These are phyloP conservation scores for Siniperca undulata DNA, from an alignment of 2,797 vertebrate species.

Conservation along the genomic window DNA sequence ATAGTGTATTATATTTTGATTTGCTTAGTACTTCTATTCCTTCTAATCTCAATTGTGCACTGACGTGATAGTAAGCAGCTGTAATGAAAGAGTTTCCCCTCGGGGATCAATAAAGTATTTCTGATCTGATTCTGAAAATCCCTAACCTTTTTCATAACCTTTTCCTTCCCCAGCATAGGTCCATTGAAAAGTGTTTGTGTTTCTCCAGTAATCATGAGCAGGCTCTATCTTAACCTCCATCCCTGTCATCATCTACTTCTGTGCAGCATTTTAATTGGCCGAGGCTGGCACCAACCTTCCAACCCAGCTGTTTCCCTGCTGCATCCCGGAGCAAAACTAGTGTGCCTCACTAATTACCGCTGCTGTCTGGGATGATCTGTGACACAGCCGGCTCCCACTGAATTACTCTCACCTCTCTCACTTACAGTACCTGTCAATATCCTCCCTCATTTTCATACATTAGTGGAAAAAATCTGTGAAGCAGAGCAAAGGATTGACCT, in stretches of 20 bases:
- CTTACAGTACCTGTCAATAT: conserved; percentile 65
- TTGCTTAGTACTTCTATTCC: too few species aligned
- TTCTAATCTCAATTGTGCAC: too few species aligned
- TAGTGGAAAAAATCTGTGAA: conserved; percentile 52
- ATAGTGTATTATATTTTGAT: too few species aligned
- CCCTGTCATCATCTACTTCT: conserved; percentile 49
- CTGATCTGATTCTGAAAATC: background rate
- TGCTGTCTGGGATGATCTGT: conserved; percentile 67
- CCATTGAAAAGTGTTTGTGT: conserved; percentile 27
- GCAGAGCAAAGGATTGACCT: conserved; percentile 58
- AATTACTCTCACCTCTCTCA: conserved; percentile 60
- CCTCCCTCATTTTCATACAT: conserved; percentile 64
- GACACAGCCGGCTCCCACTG: conserved; percentile 43
- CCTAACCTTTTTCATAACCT: background rate
- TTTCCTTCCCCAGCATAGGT: background rate
- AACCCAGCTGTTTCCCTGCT: conserved; percentile 61
- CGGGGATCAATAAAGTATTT: too few species aligned
- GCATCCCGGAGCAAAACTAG: conserved; percentile 59
- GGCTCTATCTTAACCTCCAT: conserved; percentile 42
- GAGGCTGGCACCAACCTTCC: conserved; percentile 42
- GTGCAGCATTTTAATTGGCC: conserved; percentile 69
- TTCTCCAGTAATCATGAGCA: conserved; percentile 39
- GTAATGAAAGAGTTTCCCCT: too few species aligned
- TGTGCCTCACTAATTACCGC: conserved; percentile 76
- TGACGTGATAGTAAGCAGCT: too few species aligned